Evolutionary conservation across 2,113 vertebrate genomes (phyloP), one percentile per base, ranked within the genome.

Genomic region (Climacteris rufus): DNA sequence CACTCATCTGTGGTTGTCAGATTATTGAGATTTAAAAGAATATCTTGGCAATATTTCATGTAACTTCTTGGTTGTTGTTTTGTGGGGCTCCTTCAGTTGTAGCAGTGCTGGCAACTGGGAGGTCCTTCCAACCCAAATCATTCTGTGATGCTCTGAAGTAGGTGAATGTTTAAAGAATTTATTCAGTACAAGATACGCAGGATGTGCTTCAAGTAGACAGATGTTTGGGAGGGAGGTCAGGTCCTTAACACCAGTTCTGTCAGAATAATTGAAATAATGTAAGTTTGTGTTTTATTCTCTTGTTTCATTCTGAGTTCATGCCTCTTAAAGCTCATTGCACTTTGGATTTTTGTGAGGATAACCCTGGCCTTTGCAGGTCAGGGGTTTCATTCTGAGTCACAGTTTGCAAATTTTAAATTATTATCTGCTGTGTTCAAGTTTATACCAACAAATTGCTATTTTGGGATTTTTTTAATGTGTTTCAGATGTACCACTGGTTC

Each of bases 401-500:
- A 45, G 30, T 35, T 70, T 70, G 52, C 53, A 70, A 37, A 89
- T 81, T 60, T 21, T 18, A 52, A 82, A 23, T 23, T 2, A 40
- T 7, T 35, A 17, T 28, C 13, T 83, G 35, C 30, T 80, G 15
- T 17, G 1, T 66, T 92, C 42, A 21, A 85, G 42, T 45, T 90
- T 64, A 60, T 70, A 31, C n/a, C 17, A 11, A 45, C 37, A 89
- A 68, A 71, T 40, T 4, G 31, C 8, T 8, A 2, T 49, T 83
- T 45, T 0, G 2, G 25, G 6, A 2, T 0, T 0, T 9, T 87
- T 60, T 71, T 30, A 18, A 35, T 5, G 11, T 69, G 19, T 82
- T 87, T 87, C 57, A 52, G 4, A 7, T 25, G 31, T 4, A 11
- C 27, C 50, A 8, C 27, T 79, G 31, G 4, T 72, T 84, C 22